Conservation (phyloP, 2,888 invertebrate genomes). For the Nesidiocoris tenuis region DNA sequence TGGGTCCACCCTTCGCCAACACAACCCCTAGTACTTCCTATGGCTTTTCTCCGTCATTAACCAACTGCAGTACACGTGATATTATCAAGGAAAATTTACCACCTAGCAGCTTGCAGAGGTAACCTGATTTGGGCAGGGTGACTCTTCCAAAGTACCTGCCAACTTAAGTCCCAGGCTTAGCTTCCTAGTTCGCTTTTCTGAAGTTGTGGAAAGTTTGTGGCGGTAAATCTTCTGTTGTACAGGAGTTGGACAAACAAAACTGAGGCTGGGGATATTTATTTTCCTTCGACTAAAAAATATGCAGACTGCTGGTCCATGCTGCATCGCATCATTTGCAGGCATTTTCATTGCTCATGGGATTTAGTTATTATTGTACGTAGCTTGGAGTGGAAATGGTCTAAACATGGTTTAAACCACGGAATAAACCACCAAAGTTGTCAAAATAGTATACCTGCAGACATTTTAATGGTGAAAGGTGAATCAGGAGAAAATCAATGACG, state of each 20-base stretch:
- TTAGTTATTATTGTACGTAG: too few relatives aligned
- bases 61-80: slow-evolving; percentile 35
- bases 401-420: too few relatives aligned
- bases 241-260: slow-evolving; percentile 11
- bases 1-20: neutral
- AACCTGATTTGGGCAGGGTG: slow-evolving; percentile 25
- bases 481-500: too few relatives aligned
- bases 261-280: neutral
- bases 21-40: neutral
- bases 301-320: too few relatives aligned
- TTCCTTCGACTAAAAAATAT: neutral
- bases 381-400: too few relatives aligned
- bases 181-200: neutral
- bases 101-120: slow-evolving; percentile 9
- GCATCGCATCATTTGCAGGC: too few relatives aligned
- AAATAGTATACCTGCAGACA: too few relatives aligned
- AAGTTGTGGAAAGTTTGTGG: slow-evolving; percentile 12
- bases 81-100: slow-evolving; percentile 37
- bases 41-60: slow-evolving; percentile 12
- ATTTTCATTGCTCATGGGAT: too few relatives aligned
- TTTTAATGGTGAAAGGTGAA: too few relatives aligned
- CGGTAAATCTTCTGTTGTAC: slow-evolving; percentile 20
- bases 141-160: slow-evolving; percentile 8
- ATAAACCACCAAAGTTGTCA: too few relatives aligned
- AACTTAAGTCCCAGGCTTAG: neutral